Conservation (phyloP, 2,888 invertebrate species). For the Drosophila nigricruria region DNA sequence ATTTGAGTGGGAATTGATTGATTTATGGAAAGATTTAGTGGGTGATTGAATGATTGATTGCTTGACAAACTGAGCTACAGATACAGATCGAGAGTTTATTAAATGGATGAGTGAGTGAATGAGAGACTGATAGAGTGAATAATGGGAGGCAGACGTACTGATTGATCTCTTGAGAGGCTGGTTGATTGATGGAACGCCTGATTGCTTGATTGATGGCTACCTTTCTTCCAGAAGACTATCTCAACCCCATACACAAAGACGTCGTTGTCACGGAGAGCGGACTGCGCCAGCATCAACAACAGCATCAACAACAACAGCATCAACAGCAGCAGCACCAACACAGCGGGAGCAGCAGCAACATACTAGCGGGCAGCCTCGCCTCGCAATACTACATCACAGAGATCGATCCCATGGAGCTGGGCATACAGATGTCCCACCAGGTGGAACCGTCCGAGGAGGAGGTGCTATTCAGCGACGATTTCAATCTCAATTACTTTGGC, state of each 20-base stretch:
- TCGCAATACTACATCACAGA: constrained; percentile 84
- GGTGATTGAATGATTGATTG: not conserved
- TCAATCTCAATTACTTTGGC: constrained; percentile 85
- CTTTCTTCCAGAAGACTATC: constrained; percentile 86
- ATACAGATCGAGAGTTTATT: no score
- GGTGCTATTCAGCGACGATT: constrained; percentile 85
- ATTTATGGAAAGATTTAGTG: not conserved
- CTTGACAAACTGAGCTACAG: not conserved
- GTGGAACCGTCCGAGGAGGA: constrained; percentile 82
- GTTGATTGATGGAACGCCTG: not conserved
- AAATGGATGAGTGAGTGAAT: not conserved
- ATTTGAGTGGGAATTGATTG: not conserved
- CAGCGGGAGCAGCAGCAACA: constrained; percentile 29
- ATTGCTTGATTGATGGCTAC: constrained; percentile 14
- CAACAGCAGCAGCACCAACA: constrained; percentile 25
- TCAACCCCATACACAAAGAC: constrained; percentile 91
- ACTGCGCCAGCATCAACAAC: constrained; percentile 85
- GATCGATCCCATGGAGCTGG: constrained; percentile 85
- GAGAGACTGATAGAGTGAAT: not conserved
- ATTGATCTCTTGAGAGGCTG: not conserved
- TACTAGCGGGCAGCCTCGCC: constrained; percentile 33
- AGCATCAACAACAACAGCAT: constrained; percentile 20
- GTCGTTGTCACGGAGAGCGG: constrained; percentile 91
- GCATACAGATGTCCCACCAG: constrained; percentile 84
- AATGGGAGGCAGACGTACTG: not conserved